Base-by-base conservation (phyloP, 2,797 vertebrate genomes). In the Macropodus opercularis region DNA sequence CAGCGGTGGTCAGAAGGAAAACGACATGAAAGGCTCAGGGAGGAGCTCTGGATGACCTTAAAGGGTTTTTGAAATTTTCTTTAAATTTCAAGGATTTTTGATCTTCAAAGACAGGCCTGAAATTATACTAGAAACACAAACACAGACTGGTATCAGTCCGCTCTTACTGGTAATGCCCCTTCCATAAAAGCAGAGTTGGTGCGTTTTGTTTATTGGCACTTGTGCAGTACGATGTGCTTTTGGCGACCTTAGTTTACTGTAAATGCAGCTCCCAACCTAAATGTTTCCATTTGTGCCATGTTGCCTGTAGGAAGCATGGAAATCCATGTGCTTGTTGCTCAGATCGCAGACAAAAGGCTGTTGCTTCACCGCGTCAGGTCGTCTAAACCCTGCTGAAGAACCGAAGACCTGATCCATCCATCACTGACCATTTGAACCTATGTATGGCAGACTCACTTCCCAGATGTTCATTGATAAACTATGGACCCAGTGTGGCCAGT, bases 381-480 rank as follows among this genome's bases (percentile, higher is more conserved):
- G 43, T 46, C 34, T 24, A n/a, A 31, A 41, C 65, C 32, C 11
- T 26, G 51, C 44, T 15, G 1, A 62, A 59, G 51, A 63, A 66
- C 50, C 49, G 51, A 52, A 58, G 24, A 8, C 43, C 21, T 41
- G 47, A 74, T 57, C 48, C 38, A 56, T 71, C 51, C 47, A 65
- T 53, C 69, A 27, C 10, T 86, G 81, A 74, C 77, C 77, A 84
- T 84, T 82, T 85, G 75, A 87, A 84, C 86, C 81, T 71, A 47
- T 15, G 41, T 84, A 69, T 63, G 3, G 24, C 48, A 75, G 46
- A 63, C 58, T 55, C 36, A 17, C 24, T 36, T 60, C 77, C 84
- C 87, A 86, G 84, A 87, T 90, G 86, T 87, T 82, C 73, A 86
- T 87, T 90, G 87, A 89, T 89, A 85, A 87, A 85, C 87, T 86